Evolutionary conservation across 2,797 vertebrate genomes (phyloP).

Genomic region (Rousettus madagascariensis): DNA sequence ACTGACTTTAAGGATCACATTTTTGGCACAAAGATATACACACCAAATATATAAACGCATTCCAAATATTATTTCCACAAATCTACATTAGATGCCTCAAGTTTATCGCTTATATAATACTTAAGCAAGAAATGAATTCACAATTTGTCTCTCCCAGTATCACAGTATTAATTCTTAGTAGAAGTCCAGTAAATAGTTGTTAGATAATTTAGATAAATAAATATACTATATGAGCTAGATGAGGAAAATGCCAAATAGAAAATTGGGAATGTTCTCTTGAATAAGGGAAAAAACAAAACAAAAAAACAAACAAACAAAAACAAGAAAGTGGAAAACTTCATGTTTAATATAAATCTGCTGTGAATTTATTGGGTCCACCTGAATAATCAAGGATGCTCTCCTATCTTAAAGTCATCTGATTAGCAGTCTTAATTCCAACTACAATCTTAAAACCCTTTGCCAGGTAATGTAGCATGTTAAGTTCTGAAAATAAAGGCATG

Average conservation of each 20-base stretch:
- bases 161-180: not conserved
- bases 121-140: not conserved
- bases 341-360: not conserved
- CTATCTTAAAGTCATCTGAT: not conserved
- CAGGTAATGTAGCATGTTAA: not conserved
- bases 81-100: not conserved
- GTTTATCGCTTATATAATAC: not conserved
- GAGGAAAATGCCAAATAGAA: not conserved
- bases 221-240: not conserved
- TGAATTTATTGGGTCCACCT: not conserved
- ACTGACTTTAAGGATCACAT: not conserved
- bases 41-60: not conserved
- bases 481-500: not conserved
- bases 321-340: not conserved
- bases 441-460: not conserved
- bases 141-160: not conserved
- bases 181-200: not conserved
- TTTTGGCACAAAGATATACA: not conserved
- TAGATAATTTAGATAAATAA: not conserved
- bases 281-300: not conserved
- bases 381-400: not conserved
- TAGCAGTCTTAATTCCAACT: not conserved
- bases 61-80: not conserved
- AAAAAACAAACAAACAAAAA: not conserved
- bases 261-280: not conserved